Conservation (phyloP, 2,888 invertebrate species). For the Diaperis boleti region DNA sequence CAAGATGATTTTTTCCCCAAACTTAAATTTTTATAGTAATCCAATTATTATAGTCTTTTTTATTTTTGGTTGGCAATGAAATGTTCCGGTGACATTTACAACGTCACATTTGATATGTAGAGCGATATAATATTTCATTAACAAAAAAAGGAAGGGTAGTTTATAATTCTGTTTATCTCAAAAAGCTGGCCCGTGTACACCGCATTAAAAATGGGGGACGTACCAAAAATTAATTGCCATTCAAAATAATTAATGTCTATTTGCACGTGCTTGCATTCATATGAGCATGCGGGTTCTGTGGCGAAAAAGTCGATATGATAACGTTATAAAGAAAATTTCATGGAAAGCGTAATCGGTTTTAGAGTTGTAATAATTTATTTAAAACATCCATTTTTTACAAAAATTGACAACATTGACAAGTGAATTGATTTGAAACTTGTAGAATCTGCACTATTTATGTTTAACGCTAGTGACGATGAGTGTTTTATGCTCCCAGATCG, state of each 20-base stretch:
- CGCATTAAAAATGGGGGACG: constrained; percentile 40
- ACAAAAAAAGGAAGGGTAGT: constrained; percentile 32
- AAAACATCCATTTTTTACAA: too few species aligned
- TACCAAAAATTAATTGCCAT: constrained; percentile 44
- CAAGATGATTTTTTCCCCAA: too few species aligned
- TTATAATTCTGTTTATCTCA: constrained; percentile 42
- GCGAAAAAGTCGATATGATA: constrained; percentile 26
- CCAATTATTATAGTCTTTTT: too few species aligned
- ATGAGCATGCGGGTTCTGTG: constrained; percentile 47
- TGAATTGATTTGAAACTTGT: too few species aligned
- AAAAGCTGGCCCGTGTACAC: constrained; percentile 39
- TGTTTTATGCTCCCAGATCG: too few species aligned
- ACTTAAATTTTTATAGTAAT: too few species aligned
- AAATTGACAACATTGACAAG: too few species aligned
- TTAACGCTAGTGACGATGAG: too few species aligned
- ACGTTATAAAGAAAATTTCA: too few species aligned
- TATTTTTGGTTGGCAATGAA: constrained; percentile 15
- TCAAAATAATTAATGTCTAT: constrained; percentile 42
- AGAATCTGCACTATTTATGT: too few species aligned
- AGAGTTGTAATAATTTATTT: too few species aligned
- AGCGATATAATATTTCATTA: constrained; percentile 34
- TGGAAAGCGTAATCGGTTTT: too few species aligned
- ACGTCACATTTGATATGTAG: constrained; percentile 17
- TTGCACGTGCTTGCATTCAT: constrained; percentile 54
- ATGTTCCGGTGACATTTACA: constrained; percentile 17